A percentile compares a stretch with the other conserved stretches of the same genome.
Evolutionary conservation across 1,140 invertebrate genomes (phyloP).

Genomic region (Pemphigus obesinymphae): DNA sequence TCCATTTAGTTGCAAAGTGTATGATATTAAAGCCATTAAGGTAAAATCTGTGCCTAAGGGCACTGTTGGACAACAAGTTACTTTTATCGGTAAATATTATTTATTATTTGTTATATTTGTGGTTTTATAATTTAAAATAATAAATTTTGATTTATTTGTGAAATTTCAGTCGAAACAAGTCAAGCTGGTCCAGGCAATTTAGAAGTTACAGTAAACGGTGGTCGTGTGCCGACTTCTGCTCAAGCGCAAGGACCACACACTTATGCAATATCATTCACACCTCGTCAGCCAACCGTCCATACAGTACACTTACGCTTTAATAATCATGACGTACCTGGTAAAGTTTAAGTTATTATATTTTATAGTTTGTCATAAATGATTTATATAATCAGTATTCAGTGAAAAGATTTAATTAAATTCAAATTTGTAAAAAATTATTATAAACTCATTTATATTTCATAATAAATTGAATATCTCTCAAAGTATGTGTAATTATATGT

Average conservation of each 20-base stretch:
- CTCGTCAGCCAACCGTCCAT: constrained; percentile 80
- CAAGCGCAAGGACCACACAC: constrained; percentile 90
- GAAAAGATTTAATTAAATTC: neutral
- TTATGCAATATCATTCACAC: constrained; percentile 96
- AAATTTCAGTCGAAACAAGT: constrained; percentile 82
- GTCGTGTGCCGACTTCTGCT: constrained; percentile 89
- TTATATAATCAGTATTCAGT: neutral
- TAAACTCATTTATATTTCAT: too few species aligned
- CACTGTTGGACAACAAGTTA: constrained; percentile 86
- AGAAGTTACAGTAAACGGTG: constrained; percentile 94
- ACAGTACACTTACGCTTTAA: constrained; percentile 93
- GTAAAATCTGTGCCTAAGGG: constrained; percentile 87
- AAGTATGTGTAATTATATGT: neutral
- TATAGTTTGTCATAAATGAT: neutral
- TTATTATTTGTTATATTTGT: too few species aligned
- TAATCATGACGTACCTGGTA: constrained; percentile 88
- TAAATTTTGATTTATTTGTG: neutral
- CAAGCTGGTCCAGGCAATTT: constrained; percentile 93
- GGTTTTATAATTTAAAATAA: neutral
- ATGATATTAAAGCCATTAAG: constrained; percentile 89
- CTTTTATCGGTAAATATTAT: constrained; percentile 79
- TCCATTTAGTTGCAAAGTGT: constrained; percentile 90
- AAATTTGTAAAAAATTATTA: too few species aligned
- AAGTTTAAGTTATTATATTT: neutral
- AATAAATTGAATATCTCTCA: too few species aligned